Base-by-base conservation (phyloP, 2,797 vertebrate species). In the Chiroxiphia lanceolata region DNA sequence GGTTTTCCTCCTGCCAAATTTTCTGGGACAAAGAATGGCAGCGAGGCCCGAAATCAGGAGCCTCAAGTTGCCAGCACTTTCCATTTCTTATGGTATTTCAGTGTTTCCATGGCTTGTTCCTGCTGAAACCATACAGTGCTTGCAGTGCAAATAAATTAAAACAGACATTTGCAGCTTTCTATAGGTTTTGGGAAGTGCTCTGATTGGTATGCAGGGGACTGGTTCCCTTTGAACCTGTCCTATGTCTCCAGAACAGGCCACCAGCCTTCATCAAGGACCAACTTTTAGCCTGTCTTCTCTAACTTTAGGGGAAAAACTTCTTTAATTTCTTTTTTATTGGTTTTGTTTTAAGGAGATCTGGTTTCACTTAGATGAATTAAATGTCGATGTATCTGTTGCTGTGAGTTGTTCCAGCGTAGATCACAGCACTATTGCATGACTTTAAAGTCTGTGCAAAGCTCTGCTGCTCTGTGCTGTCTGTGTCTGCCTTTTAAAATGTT, bases 311-410 rank as follows among this genome's bases (percentile, higher is more conserved):
- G 59, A 69, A 82, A 93, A 92, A 91, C 65, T 9, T 85, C 16
- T 89, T 82, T 54, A 16, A n/a, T 57, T 83, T 40, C 42, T 64
- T 16, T 27, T 26, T 20, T 44, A 54, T 42, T 56, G 5, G 26
- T 72, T 86, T 90, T 86, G 90, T 96, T 96, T 87, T 77, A 76
- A 90, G 85, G 86, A 96, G 97, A 94, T 97, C 97, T 98, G 97
- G 95, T 98, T 98, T 98, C 97, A 96, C 93, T 98, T 97, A 97
- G 93, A 94, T 94, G 89, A 97, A 97, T 98, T 96, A 94, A 97
- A 97, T 97, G 95, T 97, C 97, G 94, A 91, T 97, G 34, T 95
- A 97, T 98, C 96, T 97, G 96, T 96, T 98, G 90, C 95, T 97
- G 92, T 87, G 95, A 93, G 94, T 93, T 97, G 96, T 97, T 97